phyloP scores from a whole-genome alignment of 2,888 invertebrate species.

The Dilophus febrilis region DNA sequence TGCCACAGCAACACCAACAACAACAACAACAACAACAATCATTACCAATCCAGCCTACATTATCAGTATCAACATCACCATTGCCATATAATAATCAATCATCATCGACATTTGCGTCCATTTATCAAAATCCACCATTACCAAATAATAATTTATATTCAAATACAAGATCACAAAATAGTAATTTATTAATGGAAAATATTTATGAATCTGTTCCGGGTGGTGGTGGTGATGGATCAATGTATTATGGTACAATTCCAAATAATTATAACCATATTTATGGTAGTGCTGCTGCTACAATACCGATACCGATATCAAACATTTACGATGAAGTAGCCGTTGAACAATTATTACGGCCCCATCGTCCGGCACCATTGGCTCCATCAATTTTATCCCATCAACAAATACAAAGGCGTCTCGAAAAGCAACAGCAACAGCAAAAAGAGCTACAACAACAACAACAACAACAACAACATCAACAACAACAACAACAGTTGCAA shows the following conservation, averaged over 20 bases:
- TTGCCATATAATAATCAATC: too few relatives aligned
- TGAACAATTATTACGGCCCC: conserved; percentile 34
- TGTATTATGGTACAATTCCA: conserved; percentile 26
- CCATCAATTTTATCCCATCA: conserved; percentile 24
- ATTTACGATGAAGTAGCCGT: conserved; percentile 28
- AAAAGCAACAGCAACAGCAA: conserved; percentile 22
- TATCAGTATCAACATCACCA: too few relatives aligned
- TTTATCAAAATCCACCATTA: conserved; percentile 22
- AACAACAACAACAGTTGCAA: too few relatives aligned
- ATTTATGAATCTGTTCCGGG: conserved; percentile 20
- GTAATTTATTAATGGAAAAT: too few relatives aligned
- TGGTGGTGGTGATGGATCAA: conserved; percentile 16
- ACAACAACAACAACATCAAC: conserved; percentile 4
- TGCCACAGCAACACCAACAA: too few relatives aligned
- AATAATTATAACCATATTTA: conserved; percentile 9
- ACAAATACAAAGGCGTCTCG: conserved; percentile 28
- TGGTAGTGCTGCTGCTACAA: conserved; percentile 9
- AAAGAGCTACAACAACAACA: conserved; percentile 13
- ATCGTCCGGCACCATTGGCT: conserved; percentile 39
- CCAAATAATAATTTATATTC: conserved; percentile 11
- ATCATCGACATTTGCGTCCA: conserved; percentile 26
- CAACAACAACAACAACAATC: too few relatives aligned
- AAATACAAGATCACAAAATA: conserved; percentile 16
- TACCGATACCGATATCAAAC: too few relatives aligned
- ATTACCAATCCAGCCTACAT: too few relatives aligned